These are phyloP conservation scores for Rostratula benghalensis DNA, from an alignment of 2,113 vertebrate genomes.

Conservation along the genomic window DNA sequence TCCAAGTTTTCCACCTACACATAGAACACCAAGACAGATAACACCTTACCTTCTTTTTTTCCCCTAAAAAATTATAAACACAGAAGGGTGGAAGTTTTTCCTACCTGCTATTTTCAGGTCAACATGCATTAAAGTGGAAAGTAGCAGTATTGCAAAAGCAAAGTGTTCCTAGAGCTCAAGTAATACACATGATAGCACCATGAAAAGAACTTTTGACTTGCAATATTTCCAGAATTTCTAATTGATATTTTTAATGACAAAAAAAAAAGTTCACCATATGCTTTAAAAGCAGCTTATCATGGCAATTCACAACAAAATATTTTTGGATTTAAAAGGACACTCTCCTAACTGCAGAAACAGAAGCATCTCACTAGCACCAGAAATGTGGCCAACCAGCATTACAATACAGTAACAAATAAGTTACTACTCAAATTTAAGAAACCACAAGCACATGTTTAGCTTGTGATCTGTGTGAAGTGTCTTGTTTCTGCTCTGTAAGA, in stretches of 20 bases:
- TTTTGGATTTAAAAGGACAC: neutral
- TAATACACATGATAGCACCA: neutral
- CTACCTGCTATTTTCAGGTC: neutral
- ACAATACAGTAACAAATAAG: neutral
- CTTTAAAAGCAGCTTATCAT: neutral
- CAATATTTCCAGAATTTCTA: neutral
- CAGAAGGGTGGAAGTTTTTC: neutral
- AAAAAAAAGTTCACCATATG: neutral
- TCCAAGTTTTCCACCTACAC: constrained; percentile 55
- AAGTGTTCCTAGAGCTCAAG: neutral
- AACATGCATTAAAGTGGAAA: neutral
- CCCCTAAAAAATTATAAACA: neutral
- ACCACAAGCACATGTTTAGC: neutral
- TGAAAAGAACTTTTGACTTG: neutral
- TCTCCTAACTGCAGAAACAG: neutral
- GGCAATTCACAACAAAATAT: neutral
- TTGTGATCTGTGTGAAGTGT: neutral
- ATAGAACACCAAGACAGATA: neutral
- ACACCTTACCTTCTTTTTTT: neutral
- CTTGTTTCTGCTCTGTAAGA: neutral
- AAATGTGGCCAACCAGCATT: neutral
- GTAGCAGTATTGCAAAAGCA: neutral
- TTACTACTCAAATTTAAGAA: neutral
- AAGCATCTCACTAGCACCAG: neutral
- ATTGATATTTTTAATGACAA: neutral